Evolutionary conservation across 2,888 invertebrate species (phyloP), one percentile per base, ranked within the genome.

Genomic region (Eulithis testata): DNA sequence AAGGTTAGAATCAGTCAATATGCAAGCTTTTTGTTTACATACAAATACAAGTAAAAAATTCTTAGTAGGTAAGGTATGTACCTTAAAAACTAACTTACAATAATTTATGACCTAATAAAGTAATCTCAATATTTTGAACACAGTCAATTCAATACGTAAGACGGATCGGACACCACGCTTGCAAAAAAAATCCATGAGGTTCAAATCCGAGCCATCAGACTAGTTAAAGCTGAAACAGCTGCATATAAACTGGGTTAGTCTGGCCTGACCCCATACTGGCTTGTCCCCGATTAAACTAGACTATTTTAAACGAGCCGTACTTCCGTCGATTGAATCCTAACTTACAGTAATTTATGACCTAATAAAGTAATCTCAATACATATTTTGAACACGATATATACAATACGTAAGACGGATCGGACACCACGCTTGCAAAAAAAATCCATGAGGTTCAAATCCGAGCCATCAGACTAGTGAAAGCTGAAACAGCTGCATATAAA

Each of bases 271-370:
- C 21, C 21, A 21, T 21, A 21, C 21, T 21, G 21, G 21, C 21
- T 2, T 21, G 21, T 21, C 21, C 21, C 21, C 21, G 21, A 21
- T 21, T 21, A 21, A 21, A 4, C 47, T 53, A 63, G 47, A 63
- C 63, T 27, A 91, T 82, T 82, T 86, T 90, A 66, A 86, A 91
- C 31, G 90, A 90, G 0, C 90, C 91, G 79, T 91, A 89, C 27
- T 78, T 86, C 1, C 87, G 81, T 14, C 85, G 78, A 49, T 89
- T 89, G 65, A 91, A 90, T 0, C 89, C 90, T n/a, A n/a, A n/a
- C n/a, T n/a, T n/a, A n/a, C n/a, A n/a, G n/a, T n/a, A n/a, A n/a
- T n/a, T n/a, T n/a, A n/a, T n/a, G n/a, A n/a, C n/a, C n/a, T n/a
- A n/a, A n/a, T n/a, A n/a, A n/a, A n/a, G n/a, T n/a, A n/a, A n/a